Percentiles rank a stretch among this genome's conserved stretches.
Conservation (phyloP, 2,888 invertebrate genomes). For the Spilarctia lutea region DNA sequence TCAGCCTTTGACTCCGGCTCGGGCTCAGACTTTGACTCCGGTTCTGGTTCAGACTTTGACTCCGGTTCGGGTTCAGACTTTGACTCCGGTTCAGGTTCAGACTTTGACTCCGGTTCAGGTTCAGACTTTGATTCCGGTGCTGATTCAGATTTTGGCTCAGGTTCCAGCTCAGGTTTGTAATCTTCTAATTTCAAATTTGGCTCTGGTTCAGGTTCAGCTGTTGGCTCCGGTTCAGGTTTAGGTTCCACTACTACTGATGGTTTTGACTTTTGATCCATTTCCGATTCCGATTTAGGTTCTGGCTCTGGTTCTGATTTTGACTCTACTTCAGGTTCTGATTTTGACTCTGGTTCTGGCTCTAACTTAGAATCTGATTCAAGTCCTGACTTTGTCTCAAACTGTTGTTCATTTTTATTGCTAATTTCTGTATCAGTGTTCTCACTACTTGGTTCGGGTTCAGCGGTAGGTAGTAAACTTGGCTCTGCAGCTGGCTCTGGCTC, state of each 20-base stretch:
- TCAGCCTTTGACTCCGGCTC: neutral
- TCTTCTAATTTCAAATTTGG: conserved; percentile 24
- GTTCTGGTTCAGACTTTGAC: conserved; percentile 49
- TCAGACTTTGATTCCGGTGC: conserved; percentile 48
- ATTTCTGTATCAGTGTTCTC: conserved; percentile 43
- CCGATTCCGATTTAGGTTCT: conserved; percentile 43
- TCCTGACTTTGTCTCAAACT: conserved; percentile 46
- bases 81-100: conserved; percentile 48
- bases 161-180: conserved; percentile 48
- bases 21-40: conserved; percentile 41
- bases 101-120: conserved; percentile 42
- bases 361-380: conserved; percentile 33
- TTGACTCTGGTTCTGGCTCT: conserved; percentile 52
- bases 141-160: conserved; percentile 41
- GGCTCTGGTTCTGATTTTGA: conserved; percentile 52
- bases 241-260: conserved; percentile 25
- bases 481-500: conserved; percentile 44
- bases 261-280: conserved; percentile 32
- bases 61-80: conserved; percentile 40
- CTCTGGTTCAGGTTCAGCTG: conserved; percentile 48
- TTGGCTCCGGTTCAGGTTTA: conserved; percentile 48
- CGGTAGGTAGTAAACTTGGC: conserved; percentile 54
- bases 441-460: conserved; percentile 28
- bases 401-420: conserved; percentile 10
- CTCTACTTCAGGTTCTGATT: conserved; percentile 48